Percentiles rank a stretch among this genome's conserved stretches.
phyloP scores from a whole-genome alignment of 2,888 invertebrate genomes.

The Drosophila meridiana region DNA sequence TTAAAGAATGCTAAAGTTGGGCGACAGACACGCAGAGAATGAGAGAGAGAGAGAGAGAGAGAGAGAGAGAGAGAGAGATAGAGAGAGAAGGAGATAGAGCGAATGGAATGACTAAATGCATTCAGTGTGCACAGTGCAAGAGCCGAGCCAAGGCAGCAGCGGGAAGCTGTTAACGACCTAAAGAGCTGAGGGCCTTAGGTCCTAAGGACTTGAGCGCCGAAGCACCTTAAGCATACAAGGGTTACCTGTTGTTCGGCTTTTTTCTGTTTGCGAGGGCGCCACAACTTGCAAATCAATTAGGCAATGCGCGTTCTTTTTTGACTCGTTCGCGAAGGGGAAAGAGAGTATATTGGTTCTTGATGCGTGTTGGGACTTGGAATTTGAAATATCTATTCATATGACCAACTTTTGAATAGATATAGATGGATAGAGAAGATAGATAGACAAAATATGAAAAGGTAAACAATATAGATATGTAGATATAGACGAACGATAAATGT shows the following conservation, averaged over 20 bases:
- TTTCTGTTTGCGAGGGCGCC: constrained; percentile 1
- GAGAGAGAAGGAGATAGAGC: neutral
- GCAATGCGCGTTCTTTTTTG: constrained; percentile 49
- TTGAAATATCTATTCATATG: too few relatives aligned
- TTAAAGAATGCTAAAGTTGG: constrained; percentile 8
- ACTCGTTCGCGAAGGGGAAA: neutral
- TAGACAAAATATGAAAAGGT: too few relatives aligned
- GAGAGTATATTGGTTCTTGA: neutral
- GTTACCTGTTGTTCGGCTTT: constrained; percentile 23
- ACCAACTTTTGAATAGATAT: neutral
- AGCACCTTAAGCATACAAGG: constrained; percentile 43
- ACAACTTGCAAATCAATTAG: constrained; percentile 73
- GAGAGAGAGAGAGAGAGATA: neutral
- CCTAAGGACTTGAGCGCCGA: constrained; percentile 32
- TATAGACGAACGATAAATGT: too few relatives aligned
- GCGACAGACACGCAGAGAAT: constrained; percentile 1
- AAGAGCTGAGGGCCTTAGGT: constrained; percentile 42
- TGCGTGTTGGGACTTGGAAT: neutral
- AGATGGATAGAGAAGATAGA: too few relatives aligned
- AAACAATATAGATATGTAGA: too few relatives aligned
- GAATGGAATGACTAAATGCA: constrained; percentile 40
- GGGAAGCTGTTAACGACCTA: constrained; percentile 29
- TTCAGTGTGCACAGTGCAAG: constrained; percentile 52
- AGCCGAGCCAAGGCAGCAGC: constrained; percentile 2
- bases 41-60: neutral